Conservation (phyloP, 2,888 invertebrate genomes). For the Torymus auratus region DNA sequence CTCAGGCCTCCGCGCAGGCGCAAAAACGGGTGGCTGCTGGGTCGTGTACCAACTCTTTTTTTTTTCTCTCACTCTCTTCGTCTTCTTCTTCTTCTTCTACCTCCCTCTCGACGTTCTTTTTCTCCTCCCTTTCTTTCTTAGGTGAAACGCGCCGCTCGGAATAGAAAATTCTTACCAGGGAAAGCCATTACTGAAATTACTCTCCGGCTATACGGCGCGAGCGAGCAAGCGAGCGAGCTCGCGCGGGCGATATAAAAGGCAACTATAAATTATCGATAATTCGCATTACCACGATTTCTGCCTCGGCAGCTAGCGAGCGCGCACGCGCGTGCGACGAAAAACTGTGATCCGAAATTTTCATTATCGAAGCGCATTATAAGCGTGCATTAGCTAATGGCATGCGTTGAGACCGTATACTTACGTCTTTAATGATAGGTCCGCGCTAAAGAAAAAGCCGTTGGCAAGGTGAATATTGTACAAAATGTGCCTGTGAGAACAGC, state of each 20-base stretch:
- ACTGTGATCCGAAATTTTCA: conserved; percentile 33
- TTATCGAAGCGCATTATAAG: conserved; percentile 37
- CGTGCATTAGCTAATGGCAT: conserved; percentile 38
- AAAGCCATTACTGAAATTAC: conserved; percentile 61
- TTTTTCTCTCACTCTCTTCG: neutral
- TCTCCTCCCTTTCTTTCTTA: conserved; percentile 38
- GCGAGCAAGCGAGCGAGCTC: neutral
- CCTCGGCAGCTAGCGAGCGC: no score
- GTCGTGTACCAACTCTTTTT: conserved; percentile 48
- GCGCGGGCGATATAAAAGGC: conserved; percentile 50
- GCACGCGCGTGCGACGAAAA: neutral
- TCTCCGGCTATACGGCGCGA: conserved; percentile 26
- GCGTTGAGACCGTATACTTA: conserved; percentile 20
- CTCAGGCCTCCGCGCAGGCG: conserved; percentile 51
- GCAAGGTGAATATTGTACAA: neutral
- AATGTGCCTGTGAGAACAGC: conserved; percentile 5
- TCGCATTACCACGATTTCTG: conserved; percentile 53
- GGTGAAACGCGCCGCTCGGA: conserved; percentile 47
- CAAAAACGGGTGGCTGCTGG: conserved; percentile 49
- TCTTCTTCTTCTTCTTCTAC: conserved; percentile 8
- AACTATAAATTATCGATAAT: conserved; percentile 59
- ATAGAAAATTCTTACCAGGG: conserved; percentile 59
- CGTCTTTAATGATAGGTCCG: conserved; percentile 1
- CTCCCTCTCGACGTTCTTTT: neutral
- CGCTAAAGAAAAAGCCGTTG: neutral